Conservation (phyloP, 2,113 vertebrate genomes). For the Alces alces region DNA sequence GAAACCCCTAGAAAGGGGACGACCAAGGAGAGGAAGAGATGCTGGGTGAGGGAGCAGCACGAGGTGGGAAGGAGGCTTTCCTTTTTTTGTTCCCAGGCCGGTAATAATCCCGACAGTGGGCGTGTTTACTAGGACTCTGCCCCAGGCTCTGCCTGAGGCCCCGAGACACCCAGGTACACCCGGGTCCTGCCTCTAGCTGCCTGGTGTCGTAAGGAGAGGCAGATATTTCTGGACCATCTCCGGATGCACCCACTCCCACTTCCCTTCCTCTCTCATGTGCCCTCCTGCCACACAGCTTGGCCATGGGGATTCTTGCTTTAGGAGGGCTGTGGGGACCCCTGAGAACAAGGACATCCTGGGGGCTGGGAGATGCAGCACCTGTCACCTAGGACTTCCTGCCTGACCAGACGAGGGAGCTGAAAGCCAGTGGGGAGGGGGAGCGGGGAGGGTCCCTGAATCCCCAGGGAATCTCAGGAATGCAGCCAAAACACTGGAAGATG, state of each 20-base stretch:
- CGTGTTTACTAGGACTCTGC: rapidly evolving
- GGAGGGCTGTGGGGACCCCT: too few relatives aligned
- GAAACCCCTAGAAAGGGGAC: background rate
- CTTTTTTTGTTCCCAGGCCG: rapidly evolving
- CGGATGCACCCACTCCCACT: background rate
- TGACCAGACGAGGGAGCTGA: background rate
- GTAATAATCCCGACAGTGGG: rapidly evolving
- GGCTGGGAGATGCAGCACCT: background rate
- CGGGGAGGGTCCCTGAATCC: background rate
- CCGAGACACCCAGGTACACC: background rate
- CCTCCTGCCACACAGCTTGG: background rate
- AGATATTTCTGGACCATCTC: background rate
- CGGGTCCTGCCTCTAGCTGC: background rate
- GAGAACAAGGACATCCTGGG: background rate
- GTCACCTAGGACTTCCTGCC: too few relatives aligned
- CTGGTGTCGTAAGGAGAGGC: rapidly evolving
- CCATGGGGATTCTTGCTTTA: background rate
- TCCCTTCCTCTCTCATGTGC: background rate
- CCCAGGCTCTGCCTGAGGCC: background rate
- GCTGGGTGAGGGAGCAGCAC: background rate
- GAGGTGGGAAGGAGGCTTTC: background rate
- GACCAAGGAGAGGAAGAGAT: background rate
- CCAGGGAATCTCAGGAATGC: background rate
- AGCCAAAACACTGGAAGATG: background rate
- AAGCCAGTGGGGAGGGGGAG: background rate